phyloP scores from a whole-genome alignment of 2,113 vertebrate genomes.

The Neogale vison region DNA sequence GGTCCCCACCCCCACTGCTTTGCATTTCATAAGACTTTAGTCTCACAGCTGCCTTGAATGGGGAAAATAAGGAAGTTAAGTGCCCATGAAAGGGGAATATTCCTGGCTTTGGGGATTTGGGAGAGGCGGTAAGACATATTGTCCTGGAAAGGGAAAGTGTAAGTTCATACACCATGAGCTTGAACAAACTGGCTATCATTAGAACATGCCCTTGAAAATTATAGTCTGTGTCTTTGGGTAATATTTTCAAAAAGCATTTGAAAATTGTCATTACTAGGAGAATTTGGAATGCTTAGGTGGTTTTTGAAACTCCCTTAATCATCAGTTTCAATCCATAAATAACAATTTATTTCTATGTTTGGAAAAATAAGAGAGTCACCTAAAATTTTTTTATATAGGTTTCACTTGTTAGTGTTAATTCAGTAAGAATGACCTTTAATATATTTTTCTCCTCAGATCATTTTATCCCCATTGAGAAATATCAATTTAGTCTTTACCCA shows the following conservation, averaged over 20 bases:
- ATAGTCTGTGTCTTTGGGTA: not conserved
- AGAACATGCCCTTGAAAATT: not conserved
- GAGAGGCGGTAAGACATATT: not conserved
- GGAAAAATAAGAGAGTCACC: not conserved
- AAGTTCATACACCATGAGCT: not conserved
- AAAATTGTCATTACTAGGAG: not conserved
- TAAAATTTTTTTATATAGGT: not conserved
- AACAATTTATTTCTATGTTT: not conserved
- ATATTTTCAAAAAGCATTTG: not conserved
- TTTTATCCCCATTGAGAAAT: slow-evolving; percentile 92
- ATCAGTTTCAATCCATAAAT: not conserved
- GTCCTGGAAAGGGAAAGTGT: not conserved
- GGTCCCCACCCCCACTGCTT: not conserved
- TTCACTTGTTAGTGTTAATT: not conserved
- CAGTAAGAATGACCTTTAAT: not conserved
- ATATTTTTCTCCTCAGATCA: slow-evolving; percentile 85
- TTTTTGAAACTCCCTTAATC: not conserved
- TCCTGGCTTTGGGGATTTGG: not conserved
- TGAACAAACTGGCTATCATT: not conserved
- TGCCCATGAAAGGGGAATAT: not conserved
- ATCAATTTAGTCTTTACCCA: slow-evolving; percentile 90
- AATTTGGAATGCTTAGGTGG: not conserved
- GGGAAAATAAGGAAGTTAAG: not conserved
- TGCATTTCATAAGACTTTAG: not conserved
- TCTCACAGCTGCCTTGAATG: not conserved